These are phyloP conservation scores for Hippasteria phrygiana DNA, from an alignment of 53 echinoderm and acorn worm species.

Conservation along the genomic window DNA sequence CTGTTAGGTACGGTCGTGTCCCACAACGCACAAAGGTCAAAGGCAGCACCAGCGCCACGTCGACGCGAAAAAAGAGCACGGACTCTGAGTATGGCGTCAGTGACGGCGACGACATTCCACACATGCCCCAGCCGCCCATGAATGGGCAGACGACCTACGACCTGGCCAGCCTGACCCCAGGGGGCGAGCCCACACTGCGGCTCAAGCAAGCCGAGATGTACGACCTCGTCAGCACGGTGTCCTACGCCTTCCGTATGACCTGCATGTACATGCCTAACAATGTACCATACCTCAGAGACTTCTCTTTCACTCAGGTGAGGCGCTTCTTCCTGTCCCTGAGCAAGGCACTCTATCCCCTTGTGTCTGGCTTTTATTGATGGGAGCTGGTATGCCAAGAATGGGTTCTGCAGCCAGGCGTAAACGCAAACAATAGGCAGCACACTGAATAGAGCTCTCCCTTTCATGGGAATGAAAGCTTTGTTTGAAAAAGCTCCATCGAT, in stretches of 20 bases:
- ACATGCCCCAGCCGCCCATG: conserved; percentile 55
- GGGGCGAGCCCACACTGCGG: conserved; percentile 75
- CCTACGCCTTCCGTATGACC: conserved; percentile 96
- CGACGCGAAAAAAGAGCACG: conserved; percentile 91
- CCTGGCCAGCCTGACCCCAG: conserved; percentile 52
- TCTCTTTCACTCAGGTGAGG: conserved; percentile 92
- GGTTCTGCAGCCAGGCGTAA: too few relatives aligned
- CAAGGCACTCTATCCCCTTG: neutral
- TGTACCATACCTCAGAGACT: conserved; percentile 96
- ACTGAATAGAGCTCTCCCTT: too few relatives aligned
- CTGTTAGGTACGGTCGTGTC: conserved; percentile 95
- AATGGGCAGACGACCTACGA: conserved; percentile 64
- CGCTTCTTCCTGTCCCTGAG: neutral
- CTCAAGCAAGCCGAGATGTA: conserved; percentile 98
- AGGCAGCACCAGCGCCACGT: conserved; percentile 66
- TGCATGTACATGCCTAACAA: conserved; percentile 92
- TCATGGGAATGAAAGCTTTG: too few relatives aligned
- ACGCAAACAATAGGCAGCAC: too few relatives aligned
- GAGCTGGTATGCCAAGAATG: too few relatives aligned
- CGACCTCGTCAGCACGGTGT: conserved; percentile 94
- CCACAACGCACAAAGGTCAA: conserved; percentile 95
- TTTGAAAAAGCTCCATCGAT: too few relatives aligned
- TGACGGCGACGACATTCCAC: conserved; percentile 84
- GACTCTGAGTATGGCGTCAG: conserved; percentile 90
- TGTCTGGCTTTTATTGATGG: too few relatives aligned